A percentile compares a stretch with the other conserved stretches of the same genome.
Evolutionary conservation across 2,113 vertebrate genomes (phyloP).

Genomic region (Triplophysa rosa): DNA sequence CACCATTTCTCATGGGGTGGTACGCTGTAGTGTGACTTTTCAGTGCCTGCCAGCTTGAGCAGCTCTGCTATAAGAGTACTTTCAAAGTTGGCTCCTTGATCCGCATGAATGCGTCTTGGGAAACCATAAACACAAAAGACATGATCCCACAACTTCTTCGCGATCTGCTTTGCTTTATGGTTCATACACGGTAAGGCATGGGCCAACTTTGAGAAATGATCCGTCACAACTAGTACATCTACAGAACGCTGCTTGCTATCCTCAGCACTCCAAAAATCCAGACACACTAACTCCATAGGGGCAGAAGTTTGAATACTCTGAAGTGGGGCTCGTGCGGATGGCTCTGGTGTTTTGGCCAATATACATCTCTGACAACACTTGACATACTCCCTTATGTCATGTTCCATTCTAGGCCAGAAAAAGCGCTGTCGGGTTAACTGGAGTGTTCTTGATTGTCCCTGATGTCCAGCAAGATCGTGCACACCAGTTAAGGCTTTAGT

Average conservation of each 20-base stretch:
- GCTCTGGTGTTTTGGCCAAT: slow-evolving; percentile 38
- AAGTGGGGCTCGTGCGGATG: slow-evolving; percentile 6
- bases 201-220: background rate
- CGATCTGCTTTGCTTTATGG: background rate
- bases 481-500: too few species aligned
- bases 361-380: background rate
- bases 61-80: background rate
- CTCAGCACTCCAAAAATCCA: slow-evolving; percentile 5
- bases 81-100: background rate
- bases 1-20: too few species aligned
- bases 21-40: too few species aligned
- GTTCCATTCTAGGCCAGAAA: too few species aligned
- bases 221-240: background rate
- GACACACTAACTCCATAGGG: background rate
- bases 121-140: slow-evolving; percentile 11
- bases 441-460: too few species aligned
- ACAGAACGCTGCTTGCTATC: background rate
- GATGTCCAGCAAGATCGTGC: too few species aligned
- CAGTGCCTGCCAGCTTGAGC: too few species aligned
- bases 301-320: slow-evolving; percentile 21
- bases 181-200: background rate
- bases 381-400: too few species aligned
- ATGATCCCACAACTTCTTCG: background rate
- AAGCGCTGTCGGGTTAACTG: too few species aligned
- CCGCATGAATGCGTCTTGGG: background rate